phyloP scores from a whole-genome alignment of 2,113 vertebrate species.

The Microtus montanus region DNA sequence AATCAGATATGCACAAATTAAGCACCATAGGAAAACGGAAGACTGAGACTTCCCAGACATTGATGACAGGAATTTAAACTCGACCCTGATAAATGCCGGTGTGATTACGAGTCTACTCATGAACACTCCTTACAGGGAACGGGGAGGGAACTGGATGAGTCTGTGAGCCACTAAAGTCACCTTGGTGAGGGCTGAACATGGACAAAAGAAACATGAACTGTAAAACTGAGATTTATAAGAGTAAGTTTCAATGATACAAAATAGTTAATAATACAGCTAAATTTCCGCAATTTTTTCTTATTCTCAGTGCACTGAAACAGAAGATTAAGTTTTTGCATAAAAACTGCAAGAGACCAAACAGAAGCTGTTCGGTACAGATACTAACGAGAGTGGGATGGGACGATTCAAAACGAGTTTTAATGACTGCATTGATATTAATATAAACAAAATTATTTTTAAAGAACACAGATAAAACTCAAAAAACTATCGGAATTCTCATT shows the following conservation, averaged over 20 bases:
- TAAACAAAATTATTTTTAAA: slow-evolving; percentile 28
- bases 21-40: slow-evolving; percentile 16
- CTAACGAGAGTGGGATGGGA: background rate
- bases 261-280: background rate
- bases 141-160: background rate
- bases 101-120: background rate
- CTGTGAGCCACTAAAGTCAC: background rate
- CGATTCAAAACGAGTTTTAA: slow-evolving; percentile 24
- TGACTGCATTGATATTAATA: background rate
- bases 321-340: background rate
- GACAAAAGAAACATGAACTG: background rate
- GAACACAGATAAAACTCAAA: slow-evolving; percentile 8
- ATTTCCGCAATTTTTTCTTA: slow-evolving; percentile 4
- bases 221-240: background rate
- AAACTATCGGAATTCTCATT: background rate
- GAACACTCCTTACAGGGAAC: background rate
- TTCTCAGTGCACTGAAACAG: background rate
- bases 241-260: background rate
- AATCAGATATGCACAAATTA: slow-evolving; percentile 42
- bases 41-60: background rate
- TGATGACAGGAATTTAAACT: background rate
- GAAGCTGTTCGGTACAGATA: background rate
- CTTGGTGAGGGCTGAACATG: background rate
- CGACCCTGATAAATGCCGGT: background rate
- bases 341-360: background rate